Percentiles rank a stretch among this genome's conserved stretches.
These are phyloP conservation scores for Colossoma macropomum DNA, from an alignment of 2,113 vertebrate genomes.

Conservation along the genomic window DNA sequence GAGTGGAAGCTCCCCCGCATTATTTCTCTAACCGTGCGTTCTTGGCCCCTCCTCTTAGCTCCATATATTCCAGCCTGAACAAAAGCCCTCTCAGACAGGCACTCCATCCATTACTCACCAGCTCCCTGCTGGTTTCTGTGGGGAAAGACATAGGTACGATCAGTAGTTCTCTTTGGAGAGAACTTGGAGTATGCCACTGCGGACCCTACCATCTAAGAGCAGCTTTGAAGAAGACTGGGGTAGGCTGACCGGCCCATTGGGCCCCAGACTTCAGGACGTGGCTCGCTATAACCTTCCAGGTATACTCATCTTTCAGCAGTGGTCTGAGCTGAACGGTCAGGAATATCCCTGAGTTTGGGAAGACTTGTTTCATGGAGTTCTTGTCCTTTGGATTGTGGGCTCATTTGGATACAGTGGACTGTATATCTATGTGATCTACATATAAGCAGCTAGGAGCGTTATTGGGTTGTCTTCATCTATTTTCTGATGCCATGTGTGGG, in stretches of 20 bases:
- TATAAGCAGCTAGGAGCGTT: no score
- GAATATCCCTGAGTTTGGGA: not conserved
- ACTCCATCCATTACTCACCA: not conserved
- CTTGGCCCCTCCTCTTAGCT: constrained; percentile 62
- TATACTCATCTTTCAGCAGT: constrained; percentile 41
- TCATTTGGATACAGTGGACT: not conserved
- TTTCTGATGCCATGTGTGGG: not conserved
- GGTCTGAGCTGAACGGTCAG: not conserved
- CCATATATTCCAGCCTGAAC: constrained; percentile 43
- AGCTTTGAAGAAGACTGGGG: constrained; percentile 83
- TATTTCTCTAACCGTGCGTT: constrained; percentile 35
- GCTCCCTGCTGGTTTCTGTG: not conserved
- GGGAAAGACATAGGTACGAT: not conserved
- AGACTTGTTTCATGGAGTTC: not conserved
- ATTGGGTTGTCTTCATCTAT: no score
- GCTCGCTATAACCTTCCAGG: constrained; percentile 62
- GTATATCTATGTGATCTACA: not conserved
- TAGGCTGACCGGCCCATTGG: constrained; percentile 63
- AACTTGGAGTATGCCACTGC: constrained; percentile 79
- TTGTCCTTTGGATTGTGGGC: not conserved
- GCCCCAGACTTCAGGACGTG: constrained; percentile 62
- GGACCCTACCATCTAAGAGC: constrained; percentile 79
- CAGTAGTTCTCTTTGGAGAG: constrained; percentile 42
- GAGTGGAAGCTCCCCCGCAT: constrained; percentile 28
- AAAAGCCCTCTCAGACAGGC: not conserved